Percentiles rank a stretch among this genome's conserved stretches.
Evolutionary conservation across 1,140 invertebrate genomes (phyloP).

Genomic region (Trichonephila clavipes): DNA sequence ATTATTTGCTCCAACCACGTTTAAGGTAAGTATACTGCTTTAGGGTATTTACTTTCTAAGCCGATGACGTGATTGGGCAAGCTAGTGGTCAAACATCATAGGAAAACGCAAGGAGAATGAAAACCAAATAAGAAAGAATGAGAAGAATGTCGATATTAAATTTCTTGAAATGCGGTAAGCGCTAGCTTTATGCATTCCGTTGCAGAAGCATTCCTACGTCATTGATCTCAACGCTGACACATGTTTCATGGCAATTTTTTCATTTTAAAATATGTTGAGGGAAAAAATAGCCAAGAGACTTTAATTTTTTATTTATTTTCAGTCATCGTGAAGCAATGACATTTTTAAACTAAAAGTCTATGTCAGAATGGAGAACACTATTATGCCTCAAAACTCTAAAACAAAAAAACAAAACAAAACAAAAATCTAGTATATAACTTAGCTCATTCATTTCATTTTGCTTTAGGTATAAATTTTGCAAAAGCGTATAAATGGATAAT

Average conservation of each 20-base stretch:
- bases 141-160: constrained; percentile 50
- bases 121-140: neutral
- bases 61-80: neutral
- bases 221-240: neutral
- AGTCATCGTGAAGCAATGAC: neutral
- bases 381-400: too few species aligned
- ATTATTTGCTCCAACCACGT: neutral
- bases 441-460: too few species aligned
- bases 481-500: too few species aligned
- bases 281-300: neutral
- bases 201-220: neutral
- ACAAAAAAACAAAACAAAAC: too few species aligned
- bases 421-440: too few species aligned
- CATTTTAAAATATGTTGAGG: neutral
- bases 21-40: constrained; percentile 19
- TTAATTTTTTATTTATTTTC: neutral
- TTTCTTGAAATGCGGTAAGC: constrained; percentile 9
- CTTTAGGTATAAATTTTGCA: too few species aligned
- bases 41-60: constrained; percentile 18
- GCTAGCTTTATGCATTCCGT: constrained; percentile 15
- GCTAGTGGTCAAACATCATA: constrained; percentile 11
- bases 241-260: neutral
- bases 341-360: neutral
- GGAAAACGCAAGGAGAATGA: constrained; percentile 2
- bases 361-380: too few species aligned